Evolutionary conservation across 2,797 vertebrate genomes (phyloP).

Genomic region (Muscicapa comitata): DNA sequence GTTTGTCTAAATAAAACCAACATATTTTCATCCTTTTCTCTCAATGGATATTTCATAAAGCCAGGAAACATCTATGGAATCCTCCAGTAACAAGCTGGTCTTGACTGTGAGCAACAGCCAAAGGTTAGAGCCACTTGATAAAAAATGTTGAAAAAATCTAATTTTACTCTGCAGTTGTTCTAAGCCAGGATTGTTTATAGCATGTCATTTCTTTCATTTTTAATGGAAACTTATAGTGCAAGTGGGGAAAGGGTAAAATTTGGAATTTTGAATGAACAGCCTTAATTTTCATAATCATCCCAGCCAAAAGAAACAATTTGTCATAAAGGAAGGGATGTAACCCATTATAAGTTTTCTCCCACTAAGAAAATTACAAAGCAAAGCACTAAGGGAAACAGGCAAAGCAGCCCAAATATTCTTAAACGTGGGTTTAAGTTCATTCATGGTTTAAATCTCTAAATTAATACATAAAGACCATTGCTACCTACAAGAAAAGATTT

Average conservation of each 20-base stretch:
- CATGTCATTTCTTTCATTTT: not conserved
- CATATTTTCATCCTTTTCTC: not conserved
- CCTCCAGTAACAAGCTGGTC: not conserved
- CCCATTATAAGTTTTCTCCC: not conserved
- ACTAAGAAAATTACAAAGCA: not conserved
- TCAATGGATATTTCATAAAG: not conserved
- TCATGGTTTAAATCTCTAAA: not conserved
- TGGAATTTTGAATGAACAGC: not conserved
- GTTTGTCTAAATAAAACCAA: not conserved
- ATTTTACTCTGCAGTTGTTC: not conserved
- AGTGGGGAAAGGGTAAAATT: not conserved
- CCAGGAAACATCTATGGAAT: not conserved
- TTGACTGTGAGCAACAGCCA: not conserved
- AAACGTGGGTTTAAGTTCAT: not conserved
- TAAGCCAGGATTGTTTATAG: not conserved
- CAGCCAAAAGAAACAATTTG: not conserved
- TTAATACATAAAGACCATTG: not conserved
- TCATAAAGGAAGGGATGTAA: not conserved
- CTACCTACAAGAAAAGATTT: not conserved
- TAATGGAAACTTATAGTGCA: not conserved
- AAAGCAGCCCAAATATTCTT: not conserved
- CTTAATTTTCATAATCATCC: not conserved
- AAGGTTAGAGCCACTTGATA: not conserved
- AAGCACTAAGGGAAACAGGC: not conserved
- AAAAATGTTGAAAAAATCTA: not conserved